Base-by-base conservation (phyloP, 2,113 vertebrate species). In the Stegastes partitus region DNA sequence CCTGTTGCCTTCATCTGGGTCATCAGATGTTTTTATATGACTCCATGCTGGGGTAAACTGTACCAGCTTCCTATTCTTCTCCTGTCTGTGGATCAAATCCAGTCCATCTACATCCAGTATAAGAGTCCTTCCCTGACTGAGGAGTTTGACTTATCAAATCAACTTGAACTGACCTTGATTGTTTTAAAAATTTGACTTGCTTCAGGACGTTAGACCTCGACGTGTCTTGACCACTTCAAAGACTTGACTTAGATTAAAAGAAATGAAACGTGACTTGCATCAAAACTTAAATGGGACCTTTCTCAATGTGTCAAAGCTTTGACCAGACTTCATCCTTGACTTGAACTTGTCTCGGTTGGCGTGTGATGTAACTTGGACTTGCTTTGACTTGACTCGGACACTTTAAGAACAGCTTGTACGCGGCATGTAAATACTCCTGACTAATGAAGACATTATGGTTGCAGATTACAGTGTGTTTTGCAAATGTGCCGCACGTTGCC, bases 381-480 rank as follows among this genome's bases (percentile, higher is more conserved):
- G 39, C 55, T 57, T 69, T 55, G 50, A 68, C 47, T 49, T 26
- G 26, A 78, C 26, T 56, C 34, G 49, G 59, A 51, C 15, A 9
- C 26, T 31, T 5, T 61, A 44, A 66, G 71, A 72, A 18, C 45
- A 69, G 51, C 47, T 44, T 18, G n/a, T 37, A 28, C 23, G 19
- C 19, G 10, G 9, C 47, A 23, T 0, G 3, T 28, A 37, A 65
- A 66, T 57, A 62, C 9, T 44, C 18, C n/a, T 47, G 54, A 39
- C 34, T 22, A 25, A 62, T 26, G 34, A 51, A 53, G 47, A 79
- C 76, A 55, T 50, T 55, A 51, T 11, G 12, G 51, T n/a, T 54
- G n/a, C 56, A 47, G 54, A 50, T 56, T 74, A 44, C 26, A 69
- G 25, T n/a, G 22, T 56, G 55, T 77, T 72, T 74, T 69, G 25